Evolutionary conservation across 2,888 invertebrate genomes (phyloP).

Genomic region (Synergus japonicus): DNA sequence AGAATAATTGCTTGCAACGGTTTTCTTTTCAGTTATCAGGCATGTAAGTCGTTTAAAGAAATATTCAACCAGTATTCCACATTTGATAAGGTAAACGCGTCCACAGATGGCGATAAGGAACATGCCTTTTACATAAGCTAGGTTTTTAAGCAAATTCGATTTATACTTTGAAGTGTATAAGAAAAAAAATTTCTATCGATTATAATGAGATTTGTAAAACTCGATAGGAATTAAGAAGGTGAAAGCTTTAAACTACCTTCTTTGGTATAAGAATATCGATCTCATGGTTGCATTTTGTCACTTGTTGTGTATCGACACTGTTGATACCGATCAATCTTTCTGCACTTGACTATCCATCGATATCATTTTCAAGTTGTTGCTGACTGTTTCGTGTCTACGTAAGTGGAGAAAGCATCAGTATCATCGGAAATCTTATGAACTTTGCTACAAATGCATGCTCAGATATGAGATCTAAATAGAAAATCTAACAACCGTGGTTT

Average conservation of each 20-base stretch:
- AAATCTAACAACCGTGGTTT: not conserved
- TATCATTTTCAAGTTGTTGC: constrained; percentile 18
- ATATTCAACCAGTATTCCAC: constrained; percentile 23
- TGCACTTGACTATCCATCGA: constrained; percentile 23
- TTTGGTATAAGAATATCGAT: constrained; percentile 23
- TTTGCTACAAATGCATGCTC: constrained; percentile 15
- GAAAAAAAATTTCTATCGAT: not conserved
- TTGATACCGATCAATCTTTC: constrained; percentile 18
- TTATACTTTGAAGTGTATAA: not conserved
- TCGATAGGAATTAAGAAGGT: constrained; percentile 1
- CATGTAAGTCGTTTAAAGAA: constrained; percentile 12
- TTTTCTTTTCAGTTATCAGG: constrained; percentile 12
- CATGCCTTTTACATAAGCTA: not conserved
- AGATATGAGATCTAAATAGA: constrained; percentile 10
- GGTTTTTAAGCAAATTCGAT: not conserved
- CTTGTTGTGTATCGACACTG: constrained; percentile 23
- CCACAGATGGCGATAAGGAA: constrained; percentile 9
- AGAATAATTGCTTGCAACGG: constrained; percentile 12
- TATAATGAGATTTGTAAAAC: not conserved
- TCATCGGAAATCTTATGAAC: constrained; percentile 10
- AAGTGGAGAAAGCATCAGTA: constrained; percentile 16
- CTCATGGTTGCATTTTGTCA: constrained; percentile 23
- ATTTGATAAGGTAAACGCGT: constrained; percentile 17
- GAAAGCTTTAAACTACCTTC: constrained; percentile 11
- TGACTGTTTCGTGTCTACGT: constrained; percentile 12